These are phyloP conservation scores for Dallia pectoralis DNA, from an alignment of 2,797 vertebrate species.

Conservation along the genomic window DNA sequence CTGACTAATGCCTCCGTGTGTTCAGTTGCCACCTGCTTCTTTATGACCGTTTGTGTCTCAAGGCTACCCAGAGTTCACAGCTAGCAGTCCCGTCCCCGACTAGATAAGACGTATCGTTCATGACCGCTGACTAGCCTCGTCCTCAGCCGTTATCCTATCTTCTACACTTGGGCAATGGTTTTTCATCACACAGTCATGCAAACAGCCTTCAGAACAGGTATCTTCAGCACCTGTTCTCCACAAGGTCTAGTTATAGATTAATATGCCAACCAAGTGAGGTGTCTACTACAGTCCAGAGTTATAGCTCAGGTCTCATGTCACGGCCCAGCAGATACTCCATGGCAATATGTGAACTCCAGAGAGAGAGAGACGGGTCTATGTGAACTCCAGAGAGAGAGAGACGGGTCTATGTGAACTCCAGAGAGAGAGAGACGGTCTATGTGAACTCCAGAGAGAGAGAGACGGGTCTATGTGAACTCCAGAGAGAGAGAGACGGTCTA, in stretches of 20 bases:
- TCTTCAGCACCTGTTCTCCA: neutral
- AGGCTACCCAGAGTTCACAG: neutral
- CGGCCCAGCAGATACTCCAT: neutral
- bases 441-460: neutral
- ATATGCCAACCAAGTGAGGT: neutral
- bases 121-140: neutral
- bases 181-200: neutral
- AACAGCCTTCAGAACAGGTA: neutral
- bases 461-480: neutral
- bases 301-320: neutral
- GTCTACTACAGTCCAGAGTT: neutral
- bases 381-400: neutral
- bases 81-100: neutral
- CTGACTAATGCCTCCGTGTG: neutral
- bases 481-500: no score
- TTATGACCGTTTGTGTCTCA: neutral
- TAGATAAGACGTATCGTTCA: neutral
- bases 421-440: no score
- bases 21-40: neutral
- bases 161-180: neutral
- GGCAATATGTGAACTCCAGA: no score
- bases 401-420: neutral
- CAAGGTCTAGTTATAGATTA: neutral
- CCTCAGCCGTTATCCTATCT: neutral
- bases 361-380: no score